Base-by-base conservation (phyloP, 2,797 vertebrate species). In the Parauchenoglanis punctatus region DNA sequence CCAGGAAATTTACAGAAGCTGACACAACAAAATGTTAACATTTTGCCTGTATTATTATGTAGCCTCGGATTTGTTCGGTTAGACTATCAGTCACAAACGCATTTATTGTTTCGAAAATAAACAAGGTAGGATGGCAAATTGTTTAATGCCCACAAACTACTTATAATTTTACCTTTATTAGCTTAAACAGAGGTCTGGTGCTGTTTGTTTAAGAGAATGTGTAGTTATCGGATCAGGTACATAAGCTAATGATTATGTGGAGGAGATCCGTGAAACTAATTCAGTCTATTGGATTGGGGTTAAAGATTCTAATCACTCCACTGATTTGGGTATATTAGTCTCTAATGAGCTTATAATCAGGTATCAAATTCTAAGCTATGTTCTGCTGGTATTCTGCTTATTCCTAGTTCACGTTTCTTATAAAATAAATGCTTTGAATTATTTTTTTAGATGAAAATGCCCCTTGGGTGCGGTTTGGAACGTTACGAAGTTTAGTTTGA, bases 271-370 rank as follows among this genome's bases (percentile, higher is more conserved):
- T 73, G 70, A 20, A n/a, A 44, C 44, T 20, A 40, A 73, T 73
- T 73, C 44, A 46, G 44, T 25, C 23, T 25, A 12, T n/a, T n/a
- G 8, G 73, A 76, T 52, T 76, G 44, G 5, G 23, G 23, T 52
- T 76, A 49, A 77, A 52, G 44, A 77, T 52, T n/a, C n/a, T 77
- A n/a, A 76, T 46, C 23, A 40, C 35, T 73, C 7, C 67, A 70
- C 18, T 73, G 70, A 73, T 73, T 35, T 73, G 70, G 17, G 35
- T 23, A 73, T 44, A 76, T n/a, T 76, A 12, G 20, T 11, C 20
- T 49, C 44, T 76, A 76, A 76, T 76, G 49, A 76, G 44, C 31
- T 76, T 52, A 18, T 46, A 76, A 76, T 76, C 73, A 76, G 20
- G 40, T 54, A n/a, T 76, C 11, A 54, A 15, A 54, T 77, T 54